These are phyloP conservation scores for Oegoconia quadripuncta DNA, from an alignment of 2,888 invertebrate species.

Conservation along the genomic window DNA sequence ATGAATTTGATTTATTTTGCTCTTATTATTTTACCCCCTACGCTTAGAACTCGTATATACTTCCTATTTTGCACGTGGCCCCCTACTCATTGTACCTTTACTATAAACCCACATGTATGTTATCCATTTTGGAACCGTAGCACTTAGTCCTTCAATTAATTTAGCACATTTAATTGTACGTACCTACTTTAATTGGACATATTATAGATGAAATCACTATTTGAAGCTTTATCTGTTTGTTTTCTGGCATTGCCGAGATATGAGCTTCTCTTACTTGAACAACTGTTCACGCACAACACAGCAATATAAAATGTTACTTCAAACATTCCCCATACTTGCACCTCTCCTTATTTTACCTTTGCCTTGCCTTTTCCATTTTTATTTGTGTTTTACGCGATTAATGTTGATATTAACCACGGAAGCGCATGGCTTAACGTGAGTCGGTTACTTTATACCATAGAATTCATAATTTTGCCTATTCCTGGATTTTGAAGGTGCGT, in stretches of 20 bases:
- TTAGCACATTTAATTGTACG: slow-evolving; percentile 37
- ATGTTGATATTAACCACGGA: slow-evolving; percentile 64
- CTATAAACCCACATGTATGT: slow-evolving; percentile 25
- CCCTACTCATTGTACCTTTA: slow-evolving; percentile 12
- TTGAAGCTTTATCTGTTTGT: slow-evolving; percentile 77
- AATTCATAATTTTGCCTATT: slow-evolving; percentile 39
- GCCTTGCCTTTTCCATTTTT: slow-evolving; percentile 61
- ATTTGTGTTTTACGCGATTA: slow-evolving; percentile 38
- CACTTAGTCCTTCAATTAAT: slow-evolving; percentile 36
- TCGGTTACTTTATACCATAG: slow-evolving; percentile 35
- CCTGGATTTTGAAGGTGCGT: slow-evolving; percentile 49
- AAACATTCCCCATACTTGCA: slow-evolving; percentile 48
- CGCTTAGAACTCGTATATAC: slow-evolving; percentile 48
- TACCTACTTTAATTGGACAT: slow-evolving; percentile 36
- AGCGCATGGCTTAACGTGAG: slow-evolving; percentile 64
- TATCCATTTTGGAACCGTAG: slow-evolving; percentile 39
- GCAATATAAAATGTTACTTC: slow-evolving; percentile 38
- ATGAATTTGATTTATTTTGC: slow-evolving; percentile 50
- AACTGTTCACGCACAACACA: slow-evolving; percentile 43
- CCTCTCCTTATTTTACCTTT: slow-evolving; percentile 67
- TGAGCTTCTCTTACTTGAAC: slow-evolving; percentile 48
- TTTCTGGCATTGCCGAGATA: slow-evolving; percentile 76
- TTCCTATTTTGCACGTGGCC: slow-evolving; percentile 42
- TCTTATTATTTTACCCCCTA: slow-evolving; percentile 41
- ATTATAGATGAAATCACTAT: slow-evolving; percentile 41